Base-by-base conservation (phyloP, 2,113 vertebrate species). In the Naja naja region DNA sequence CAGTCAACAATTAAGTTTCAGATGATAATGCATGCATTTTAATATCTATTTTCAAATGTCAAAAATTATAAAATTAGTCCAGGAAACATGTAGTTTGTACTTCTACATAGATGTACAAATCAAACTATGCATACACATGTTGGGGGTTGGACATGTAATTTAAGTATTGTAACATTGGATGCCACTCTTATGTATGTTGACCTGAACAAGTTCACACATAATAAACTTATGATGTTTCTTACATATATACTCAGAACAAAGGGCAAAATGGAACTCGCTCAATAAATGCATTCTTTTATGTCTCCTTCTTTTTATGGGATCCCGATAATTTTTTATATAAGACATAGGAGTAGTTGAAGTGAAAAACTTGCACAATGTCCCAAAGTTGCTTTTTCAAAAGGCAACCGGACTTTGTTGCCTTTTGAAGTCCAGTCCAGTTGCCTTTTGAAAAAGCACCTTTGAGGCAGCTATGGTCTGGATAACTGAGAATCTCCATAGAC, bases 1-100 rank as follows among this genome's bases (percentile, higher is more conserved):
- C 18, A 64, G 43, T 55, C 0, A 0, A 0, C 25, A 90, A 11
- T 4, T 30, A n/a, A 8, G 3, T 53, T 54, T 74, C 49, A 14
- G 16, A 81, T 25, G 1, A 90, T 39, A 74, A 27, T 34, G 74
- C 18, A 53, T 39, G n/a, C 22, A 81, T 34, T 81, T 90, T 43
- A 49, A 89, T 39, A 53, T 5, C 20, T 90, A 49, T 85, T 85
- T 43, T 85, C 90, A 90, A 11, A 54, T 55, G 4, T 85, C 90
- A 90, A 5, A 81, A 49, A 81, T 39, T 23, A 25, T 49, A 11
- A 34, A 90, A 81, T 53, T 56, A 54, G 55, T 34, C 58, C 16
- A 30, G 16, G 45, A 47, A 86, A 58, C 8, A 54, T 25, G 64
- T 34, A 74, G 14, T 74, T 34, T 74, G 5, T 14, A 54, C 3